Conservation (phyloP, 23 tunicate species). For the Phallusia fumigata region DNA sequence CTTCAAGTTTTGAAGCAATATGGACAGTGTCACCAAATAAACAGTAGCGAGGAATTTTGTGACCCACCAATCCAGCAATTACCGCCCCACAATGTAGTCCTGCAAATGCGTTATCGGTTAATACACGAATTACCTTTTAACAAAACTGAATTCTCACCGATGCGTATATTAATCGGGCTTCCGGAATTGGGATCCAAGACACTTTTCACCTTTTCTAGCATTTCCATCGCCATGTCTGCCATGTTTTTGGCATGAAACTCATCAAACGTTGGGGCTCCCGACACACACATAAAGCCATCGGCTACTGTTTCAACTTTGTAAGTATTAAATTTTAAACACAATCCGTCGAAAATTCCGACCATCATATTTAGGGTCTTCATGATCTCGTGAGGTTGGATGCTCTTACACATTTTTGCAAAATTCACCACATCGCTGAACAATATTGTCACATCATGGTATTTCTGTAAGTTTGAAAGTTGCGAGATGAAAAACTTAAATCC, state of each 20-base stretch:
- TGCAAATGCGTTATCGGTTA: background rate
- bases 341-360: slow-evolving; percentile 31
- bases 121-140: too few species aligned
- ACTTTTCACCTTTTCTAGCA: slow-evolving; percentile 31
- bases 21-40: slow-evolving; percentile 42
- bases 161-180: slow-evolving; percentile 31
- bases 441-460: slow-evolving; percentile 30
- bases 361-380: slow-evolving; percentile 22
- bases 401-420: slow-evolving; percentile 25
- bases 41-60: slow-evolving; percentile 36
- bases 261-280: slow-evolving; percentile 49
- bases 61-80: slow-evolving; percentile 25
- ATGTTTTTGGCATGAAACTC: slow-evolving; percentile 29
- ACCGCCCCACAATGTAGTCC: slow-evolving; percentile 44
- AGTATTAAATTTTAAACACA: slow-evolving; percentile 32
- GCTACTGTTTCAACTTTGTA: slow-evolving; percentile 69
- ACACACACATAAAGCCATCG: slow-evolving; percentile 52
- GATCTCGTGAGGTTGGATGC: slow-evolving; percentile 29
- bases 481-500: too few species aligned
- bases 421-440: slow-evolving; percentile 45
- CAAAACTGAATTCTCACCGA: slow-evolving; percentile 7
- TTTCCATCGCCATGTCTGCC: slow-evolving; percentile 55
- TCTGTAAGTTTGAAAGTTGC: background rate
- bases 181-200: slow-evolving; percentile 30
- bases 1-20: slow-evolving; percentile 40